Base-by-base conservation (phyloP, 2,113 vertebrate genomes). In the Electrona antarctica region DNA sequence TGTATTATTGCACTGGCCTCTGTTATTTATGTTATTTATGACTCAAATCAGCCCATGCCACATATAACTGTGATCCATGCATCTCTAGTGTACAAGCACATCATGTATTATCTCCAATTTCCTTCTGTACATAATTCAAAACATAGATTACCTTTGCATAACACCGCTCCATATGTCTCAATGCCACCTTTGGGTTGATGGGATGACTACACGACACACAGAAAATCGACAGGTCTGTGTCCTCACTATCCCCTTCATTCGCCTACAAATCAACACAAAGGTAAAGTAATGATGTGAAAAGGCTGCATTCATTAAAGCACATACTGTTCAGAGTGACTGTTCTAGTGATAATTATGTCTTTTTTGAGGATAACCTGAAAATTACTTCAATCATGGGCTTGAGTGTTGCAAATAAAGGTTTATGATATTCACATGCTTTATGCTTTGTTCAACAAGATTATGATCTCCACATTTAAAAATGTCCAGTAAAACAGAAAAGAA, bases 121-220 rank as follows among this genome's bases (percentile, higher is more conserved):
- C 13, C 11, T 48, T 29, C 1, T 15, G 28, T 15, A 8, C 41
- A 33, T 7, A 41, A 54, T 12, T 29, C 2, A 3, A 5, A 51
- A 6, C 60, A 51, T 6, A 7, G 1, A 10, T 86, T 45, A 97
- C 96, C 94, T 98, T 98, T 71, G 96, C 96, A 0, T 98, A 98
- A 84, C 96, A 98, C 74, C 96, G 93, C 78, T 98, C 96, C 96
- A 98, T 98, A 70, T 98, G 96, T 52, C 95, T 92, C 69, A 98
- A 87, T 0, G 96, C 96, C 74, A 96, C 96, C 67, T 97, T 97
- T 69, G 96, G 96, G 88, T 96, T 97, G 82, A 98, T 88, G 0
- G 96, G 96, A 80, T 98, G 96, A 66, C 96, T 96, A 9, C 96
- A 97, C 52, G 96, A 97, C 61, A 98, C 96, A 6, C 96, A 98